Base-by-base conservation (phyloP, 2,113 vertebrate species). In the Marmota monax region DNA sequence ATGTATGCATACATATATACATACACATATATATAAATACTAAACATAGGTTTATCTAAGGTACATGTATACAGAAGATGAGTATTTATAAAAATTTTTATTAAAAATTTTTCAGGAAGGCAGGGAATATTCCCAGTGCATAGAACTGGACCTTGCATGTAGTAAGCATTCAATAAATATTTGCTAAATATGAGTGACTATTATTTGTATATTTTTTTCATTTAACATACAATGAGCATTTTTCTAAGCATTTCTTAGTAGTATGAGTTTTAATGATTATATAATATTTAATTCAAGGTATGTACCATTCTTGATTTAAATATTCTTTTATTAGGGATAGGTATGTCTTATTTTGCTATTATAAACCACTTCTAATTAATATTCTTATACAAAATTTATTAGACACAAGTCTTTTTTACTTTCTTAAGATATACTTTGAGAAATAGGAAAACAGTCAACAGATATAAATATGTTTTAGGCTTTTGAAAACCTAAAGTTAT, bases 151-250 rank as follows among this genome's bases (percentile, higher is more conserved):
- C 25, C 32, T 73, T 48, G 76, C 61, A 45, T 90, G 29, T 56
- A 87, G 16, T 72, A 72, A 78, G 42, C 13, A 74, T 16, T 87
- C 3, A 94, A 0, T 82, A 39, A 93, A 56, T 90, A 94, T 87
- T 93, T 87, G 2, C 34, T 91, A 56, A n/a, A 65, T 84, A 61
- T 93, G 67, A 78, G n/a, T 87, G 51, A n/a, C 29, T 53, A 4
- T 77, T 93, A 72, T 39, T 56, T 76, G n/a, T 83, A 37, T 95
- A 42, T 53, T 90, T 96, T 51, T 93, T 95, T 95, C 37, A 65
- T 90, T 90, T 95, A 83, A 78, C 20, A 76, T 48, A 93, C 29
- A 86, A 53, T 63, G 37, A 80, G 48, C 25, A 86, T 53, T 95
- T 95, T 93, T 72, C 53, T 42, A 70, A 48, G 37, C 37, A 42